Evolutionary conservation across 2,888 invertebrate species (phyloP).

Genomic region (Adineta ricciae): DNA sequence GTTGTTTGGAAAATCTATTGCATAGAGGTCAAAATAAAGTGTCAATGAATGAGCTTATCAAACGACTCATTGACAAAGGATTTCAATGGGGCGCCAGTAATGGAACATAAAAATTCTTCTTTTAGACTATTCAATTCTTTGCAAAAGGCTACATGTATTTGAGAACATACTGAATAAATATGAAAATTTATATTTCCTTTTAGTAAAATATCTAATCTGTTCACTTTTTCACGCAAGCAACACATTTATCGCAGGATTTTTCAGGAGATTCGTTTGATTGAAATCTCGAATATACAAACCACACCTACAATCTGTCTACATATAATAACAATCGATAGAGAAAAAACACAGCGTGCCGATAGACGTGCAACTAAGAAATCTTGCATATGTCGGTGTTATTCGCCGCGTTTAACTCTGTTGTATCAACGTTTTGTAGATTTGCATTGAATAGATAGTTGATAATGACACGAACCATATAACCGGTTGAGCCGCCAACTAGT

Average conservation of each 20-base stretch:
- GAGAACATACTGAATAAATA: too few relatives aligned
- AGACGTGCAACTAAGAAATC: neutral
- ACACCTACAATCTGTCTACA: neutral
- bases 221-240: neutral
- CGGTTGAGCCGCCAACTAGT: conserved; percentile 30
- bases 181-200: too few relatives aligned
- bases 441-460: conserved; percentile 26
- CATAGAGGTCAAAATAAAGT: neutral
- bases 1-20: neutral
- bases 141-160: too few relatives aligned
- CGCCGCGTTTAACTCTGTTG: neutral
- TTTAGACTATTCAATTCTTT: too few relatives aligned
- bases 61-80: neutral
- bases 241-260: neutral
- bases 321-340: neutral
- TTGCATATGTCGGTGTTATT: neutral
- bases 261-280: neutral
- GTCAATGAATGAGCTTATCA: neutral
- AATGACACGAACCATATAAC: conserved; percentile 25
- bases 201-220: neutral
- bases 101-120: neutral
- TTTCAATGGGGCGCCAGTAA: neutral
- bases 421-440: neutral
- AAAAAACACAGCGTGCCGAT: neutral
- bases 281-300: neutral